Base-by-base conservation (phyloP, 64 coral and sea anemone genomes). In the Orbicella faveolata region DNA sequence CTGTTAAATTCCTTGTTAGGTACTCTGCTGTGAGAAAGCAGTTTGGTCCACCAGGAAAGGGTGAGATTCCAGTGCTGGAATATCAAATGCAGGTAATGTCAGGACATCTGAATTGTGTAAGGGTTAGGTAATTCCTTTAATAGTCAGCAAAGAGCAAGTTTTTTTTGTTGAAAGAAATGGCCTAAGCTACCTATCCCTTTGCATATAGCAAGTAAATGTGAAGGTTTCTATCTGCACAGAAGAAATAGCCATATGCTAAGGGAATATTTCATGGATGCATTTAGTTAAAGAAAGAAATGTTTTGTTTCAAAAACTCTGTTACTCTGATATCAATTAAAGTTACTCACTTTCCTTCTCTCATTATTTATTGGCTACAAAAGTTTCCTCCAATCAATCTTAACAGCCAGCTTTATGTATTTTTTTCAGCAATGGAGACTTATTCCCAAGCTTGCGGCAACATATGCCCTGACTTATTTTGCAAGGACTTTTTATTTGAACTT, bases 371-470 rank as follows among this genome's bases (percentile, higher is more conserved):
- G 10, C 20, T 20, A 10, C 16, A 78, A 78, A 66, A 62, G 1
- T 14, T 68, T 13, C 36, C 15, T 41, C 19, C 74, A 17, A 10
- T 1, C 59, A 55, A 9, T 23, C 19, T 73, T 87, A 20, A 20
- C 26, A 36, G 4, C 67, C 21, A 78, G 35, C 6, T 78, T 13
- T 6, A 83, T 14, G 34, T 23, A 20, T 87, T 9, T 35, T 78
- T 88, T 84, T 67, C 44, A 99, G 97, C 97, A 99, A 99, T 99
- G 97, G 97, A 86, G 97, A 41, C 91, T 99, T 35, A 93, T 99
- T 72, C 97, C 97, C 5, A 89, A 94, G 8, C 85, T 99, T n/a
- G 94, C 97, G 25, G 94, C 97, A 33, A 93, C 94, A 17, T 99
- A 99, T 88, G 94, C 94, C 53, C 79, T 99, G 41, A 63, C 88